phyloP scores from a whole-genome alignment of 2,797 vertebrate genomes.

The Esox lucius region DNA sequence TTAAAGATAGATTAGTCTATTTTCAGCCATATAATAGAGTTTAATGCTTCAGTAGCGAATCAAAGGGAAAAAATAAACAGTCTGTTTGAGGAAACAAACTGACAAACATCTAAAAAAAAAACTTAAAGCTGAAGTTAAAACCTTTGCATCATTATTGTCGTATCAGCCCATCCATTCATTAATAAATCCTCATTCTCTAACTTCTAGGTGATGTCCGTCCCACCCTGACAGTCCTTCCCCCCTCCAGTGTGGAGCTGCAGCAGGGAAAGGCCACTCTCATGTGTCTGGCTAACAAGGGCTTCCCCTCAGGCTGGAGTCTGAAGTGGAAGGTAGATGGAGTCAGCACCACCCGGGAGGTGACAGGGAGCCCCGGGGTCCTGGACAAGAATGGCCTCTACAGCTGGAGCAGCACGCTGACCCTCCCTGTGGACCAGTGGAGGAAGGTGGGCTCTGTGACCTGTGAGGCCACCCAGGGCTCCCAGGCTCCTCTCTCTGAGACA shows the following conservation, averaged over 20 bases:
- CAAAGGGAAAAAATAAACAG: no score
- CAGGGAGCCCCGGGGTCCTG: conserved; percentile 4
- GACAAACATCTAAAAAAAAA: no score
- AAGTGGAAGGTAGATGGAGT: conserved; percentile 47
- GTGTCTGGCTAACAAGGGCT: conserved; percentile 57
- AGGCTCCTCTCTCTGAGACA: not conserved
- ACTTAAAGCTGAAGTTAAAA: no score
- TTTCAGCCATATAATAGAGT: no score
- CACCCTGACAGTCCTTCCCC: conserved; percentile 42
- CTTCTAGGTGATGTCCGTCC: not conserved
- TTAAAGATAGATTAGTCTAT: no score
- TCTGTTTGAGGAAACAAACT: no score
- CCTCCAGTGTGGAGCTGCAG: conserved; percentile 39
- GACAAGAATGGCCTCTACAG: no score
- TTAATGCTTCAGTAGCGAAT: no score
- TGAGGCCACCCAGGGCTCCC: conserved; percentile 16
- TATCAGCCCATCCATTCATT: no score
- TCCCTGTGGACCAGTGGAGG: conserved; percentile 25
- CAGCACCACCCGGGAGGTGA: not conserved
- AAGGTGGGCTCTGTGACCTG: conserved; percentile 33
- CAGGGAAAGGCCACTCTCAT: conserved; percentile 42
- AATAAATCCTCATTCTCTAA: not conserved
- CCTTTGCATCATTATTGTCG: no score
- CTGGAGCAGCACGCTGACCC: conserved; percentile 23
- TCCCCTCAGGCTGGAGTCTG: conserved; percentile 52